phyloP scores from a whole-genome alignment of 2,797 vertebrate species.

The Dermochelys coriacea region DNA sequence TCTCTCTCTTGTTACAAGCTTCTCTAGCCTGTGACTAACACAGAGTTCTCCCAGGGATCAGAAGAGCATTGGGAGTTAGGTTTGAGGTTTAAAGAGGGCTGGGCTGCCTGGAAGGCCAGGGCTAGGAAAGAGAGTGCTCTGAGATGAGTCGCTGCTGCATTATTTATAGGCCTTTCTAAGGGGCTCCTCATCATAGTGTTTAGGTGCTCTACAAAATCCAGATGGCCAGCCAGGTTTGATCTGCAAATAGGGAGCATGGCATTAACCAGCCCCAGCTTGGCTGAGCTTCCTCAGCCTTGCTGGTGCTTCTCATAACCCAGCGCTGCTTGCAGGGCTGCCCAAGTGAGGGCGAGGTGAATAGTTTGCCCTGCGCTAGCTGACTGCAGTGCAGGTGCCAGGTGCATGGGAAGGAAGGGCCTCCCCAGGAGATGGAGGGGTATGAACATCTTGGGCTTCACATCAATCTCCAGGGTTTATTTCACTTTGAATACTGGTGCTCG shows the following conservation, averaged over 20 bases:
- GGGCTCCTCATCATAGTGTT: accelerated
- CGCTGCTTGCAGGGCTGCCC: too few relatives aligned
- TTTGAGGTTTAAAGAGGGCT: neutral
- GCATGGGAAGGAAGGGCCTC: neutral
- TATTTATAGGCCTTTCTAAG: neutral
- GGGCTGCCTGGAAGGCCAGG: neutral
- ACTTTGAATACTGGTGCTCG: neutral
- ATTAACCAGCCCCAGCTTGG: neutral
- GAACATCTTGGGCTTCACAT: neutral
- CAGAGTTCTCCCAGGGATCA: too few relatives aligned
- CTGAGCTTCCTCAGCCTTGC: neutral
- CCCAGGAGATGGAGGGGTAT: too few relatives aligned
- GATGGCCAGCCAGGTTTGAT: too few relatives aligned
- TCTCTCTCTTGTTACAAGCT: neutral
- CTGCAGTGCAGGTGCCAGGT: too few relatives aligned
- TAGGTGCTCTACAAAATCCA: neutral
- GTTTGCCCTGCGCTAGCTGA: too few relatives aligned
- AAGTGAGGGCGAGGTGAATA: neutral
- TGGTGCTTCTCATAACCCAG: too few relatives aligned
- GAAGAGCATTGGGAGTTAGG: too few relatives aligned
- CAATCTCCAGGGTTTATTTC: neutral
- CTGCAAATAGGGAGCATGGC: neutral
- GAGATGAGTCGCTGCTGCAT: neutral
- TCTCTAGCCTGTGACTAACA: accelerated
- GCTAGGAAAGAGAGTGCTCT: neutral